Conservation (phyloP, 2,888 invertebrate species). For the Diarsia brunnea region DNA sequence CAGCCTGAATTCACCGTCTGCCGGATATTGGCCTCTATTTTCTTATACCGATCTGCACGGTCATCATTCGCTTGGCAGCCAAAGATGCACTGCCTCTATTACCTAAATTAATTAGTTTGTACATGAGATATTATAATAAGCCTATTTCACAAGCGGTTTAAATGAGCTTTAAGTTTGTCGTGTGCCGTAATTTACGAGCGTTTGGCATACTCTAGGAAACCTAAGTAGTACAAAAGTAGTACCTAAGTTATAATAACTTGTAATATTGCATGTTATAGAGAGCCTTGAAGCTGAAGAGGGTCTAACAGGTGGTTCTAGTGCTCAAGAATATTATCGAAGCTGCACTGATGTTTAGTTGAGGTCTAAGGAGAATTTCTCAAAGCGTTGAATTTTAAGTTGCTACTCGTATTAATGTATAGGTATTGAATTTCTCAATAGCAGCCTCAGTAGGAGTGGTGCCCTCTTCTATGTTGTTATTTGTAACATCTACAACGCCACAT, state of each 20-base stretch:
- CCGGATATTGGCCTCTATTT: too few relatives aligned
- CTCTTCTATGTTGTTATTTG: too few relatives aligned
- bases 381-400: background rate
- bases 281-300: constrained; percentile 10
- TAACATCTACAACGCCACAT: too few relatives aligned
- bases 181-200: constrained; percentile 33
- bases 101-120: constrained; percentile 15
- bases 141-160: constrained; percentile 35
- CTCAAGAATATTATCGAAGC: background rate
- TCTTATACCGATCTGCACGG: too few relatives aligned
- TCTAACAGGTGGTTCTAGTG: background rate
- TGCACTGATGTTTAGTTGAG: background rate
- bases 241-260: background rate
- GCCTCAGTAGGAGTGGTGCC: too few relatives aligned
- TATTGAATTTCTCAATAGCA: too few relatives aligned
- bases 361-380: background rate
- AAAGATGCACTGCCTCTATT: background rate
- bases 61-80: background rate
- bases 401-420: too few relatives aligned
- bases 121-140: constrained; percentile 10
- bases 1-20: too few relatives aligned
- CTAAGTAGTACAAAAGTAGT: background rate
- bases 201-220: constrained; percentile 5
- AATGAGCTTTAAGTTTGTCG: constrained; percentile 43
- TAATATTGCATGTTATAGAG: background rate